These are phyloP conservation scores for Cyclura pinguis DNA, from an alignment of 2,797 vertebrate species.

Conservation along the genomic window DNA sequence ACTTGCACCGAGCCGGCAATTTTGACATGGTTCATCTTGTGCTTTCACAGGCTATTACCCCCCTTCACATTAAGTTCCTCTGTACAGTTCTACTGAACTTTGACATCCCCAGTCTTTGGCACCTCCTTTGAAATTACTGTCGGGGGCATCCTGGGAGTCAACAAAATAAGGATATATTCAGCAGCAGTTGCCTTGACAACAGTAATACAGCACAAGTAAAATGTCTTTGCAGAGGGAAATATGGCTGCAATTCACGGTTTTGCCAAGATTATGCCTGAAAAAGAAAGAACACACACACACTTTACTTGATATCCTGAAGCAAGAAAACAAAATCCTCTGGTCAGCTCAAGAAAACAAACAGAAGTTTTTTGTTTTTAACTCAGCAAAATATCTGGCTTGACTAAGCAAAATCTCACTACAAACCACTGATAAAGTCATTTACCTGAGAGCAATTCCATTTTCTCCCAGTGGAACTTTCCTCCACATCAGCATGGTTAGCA, in stretches of 20 bases:
- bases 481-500: not conserved
- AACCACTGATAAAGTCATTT: not conserved
- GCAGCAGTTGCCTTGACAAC: slow-evolving; percentile 71
- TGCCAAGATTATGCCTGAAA: slow-evolving; percentile 1
- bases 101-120: slow-evolving; percentile 15
- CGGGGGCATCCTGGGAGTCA: slow-evolving; percentile 34
- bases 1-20: slow-evolving; percentile 27
- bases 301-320: not conserved
- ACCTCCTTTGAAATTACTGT: slow-evolving; percentile 44
- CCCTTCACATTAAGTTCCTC: not conserved
- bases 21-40: slow-evolving; percentile 49
- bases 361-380: not conserved
- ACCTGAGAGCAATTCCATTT: not conserved
- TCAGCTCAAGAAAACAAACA: not conserved
- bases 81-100: slow-evolving; percentile 52
- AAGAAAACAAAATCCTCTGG: not conserved
- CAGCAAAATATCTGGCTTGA: not conserved
- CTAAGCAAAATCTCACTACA: not conserved
- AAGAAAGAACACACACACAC: too few relatives aligned
- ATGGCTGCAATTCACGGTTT: slow-evolving; percentile 2
- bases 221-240: slow-evolving; percentile 39
- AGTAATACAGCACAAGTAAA: slow-evolving; percentile 34
- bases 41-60: slow-evolving; percentile 32
- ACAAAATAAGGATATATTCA: slow-evolving; percentile 60
- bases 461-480: not conserved